Percentiles rank a stretch among this genome's conserved stretches.
Conservation (phyloP, 2,113 vertebrate species). For the Todiramphus saurophagus region DNA sequence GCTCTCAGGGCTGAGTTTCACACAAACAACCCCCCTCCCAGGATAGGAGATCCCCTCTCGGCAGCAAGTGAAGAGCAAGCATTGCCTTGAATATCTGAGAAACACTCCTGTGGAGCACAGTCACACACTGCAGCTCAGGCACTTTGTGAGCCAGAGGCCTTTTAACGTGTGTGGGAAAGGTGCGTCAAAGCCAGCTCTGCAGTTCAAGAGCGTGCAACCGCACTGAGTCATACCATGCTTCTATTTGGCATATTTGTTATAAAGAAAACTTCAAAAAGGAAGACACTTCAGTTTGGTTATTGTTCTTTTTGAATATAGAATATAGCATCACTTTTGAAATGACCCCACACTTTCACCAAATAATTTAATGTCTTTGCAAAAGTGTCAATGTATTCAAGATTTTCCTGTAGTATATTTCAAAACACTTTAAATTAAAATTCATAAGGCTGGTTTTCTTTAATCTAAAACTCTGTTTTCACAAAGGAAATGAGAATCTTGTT, state of each 20-base stretch:
- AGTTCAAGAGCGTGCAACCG: neutral
- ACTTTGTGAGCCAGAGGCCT: neutral
- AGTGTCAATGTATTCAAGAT: neutral
- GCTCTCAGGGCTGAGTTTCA: neutral
- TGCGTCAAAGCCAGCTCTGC: neutral
- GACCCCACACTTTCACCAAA: neutral
- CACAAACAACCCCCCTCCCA: neutral
- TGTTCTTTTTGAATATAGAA: neutral
- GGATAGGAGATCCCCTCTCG: neutral
- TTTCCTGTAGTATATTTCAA: neutral
- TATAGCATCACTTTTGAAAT: neutral
- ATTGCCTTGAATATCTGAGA: neutral
- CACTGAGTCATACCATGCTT: neutral
- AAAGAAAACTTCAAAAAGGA: neutral
- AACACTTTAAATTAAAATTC: neutral
- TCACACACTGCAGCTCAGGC: neutral
- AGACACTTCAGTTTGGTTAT: neutral
- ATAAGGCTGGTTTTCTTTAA: neutral
- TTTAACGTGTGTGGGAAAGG: neutral
- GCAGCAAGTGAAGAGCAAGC: neutral
- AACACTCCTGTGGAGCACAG: neutral
- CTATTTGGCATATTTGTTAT: neutral
- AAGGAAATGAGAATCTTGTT: neutral
- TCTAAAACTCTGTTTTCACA: neutral
- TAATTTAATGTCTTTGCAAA: neutral